Base-by-base conservation (phyloP, 2,797 vertebrate species). In the Tenualosa thibaudeaui region DNA sequence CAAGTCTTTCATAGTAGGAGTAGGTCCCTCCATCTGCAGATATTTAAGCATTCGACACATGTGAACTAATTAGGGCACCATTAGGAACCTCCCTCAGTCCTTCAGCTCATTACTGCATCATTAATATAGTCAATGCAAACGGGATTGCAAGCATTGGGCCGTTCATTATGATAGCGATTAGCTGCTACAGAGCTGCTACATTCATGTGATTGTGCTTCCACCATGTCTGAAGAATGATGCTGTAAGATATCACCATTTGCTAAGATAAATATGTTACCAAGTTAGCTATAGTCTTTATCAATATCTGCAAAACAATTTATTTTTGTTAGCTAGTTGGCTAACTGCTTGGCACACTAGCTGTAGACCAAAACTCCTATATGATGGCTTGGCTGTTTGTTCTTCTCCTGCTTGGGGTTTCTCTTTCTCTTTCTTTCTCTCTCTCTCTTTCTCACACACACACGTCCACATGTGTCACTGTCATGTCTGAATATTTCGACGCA, bases 161-260 rank as follows among this genome's bases (percentile, higher is more conserved):
- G 13, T 65, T 65, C 62, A 31, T 65, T 12, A 31, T 24, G 13
- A 9, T 2, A 13, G 2, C 8, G 62, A 26, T 65, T 31, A 65
- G 9, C 62, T 31, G 24, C 9, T 24, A 2, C 13, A 12, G 26
- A 12, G 9, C 62, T n/a, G 22, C 31, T 24, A 65, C 24, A 0
- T 0, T 31, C 15, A 40, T 12, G 24, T 65, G 62, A 26, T 24
- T 24, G 60, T 62, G 19, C 26, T 22, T 19, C 22, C 58, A 22
- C 58, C 6, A 22, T 51, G 58, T 22, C 58, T 60, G 58, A 22
- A 60, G 19, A 56, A 22, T 24, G 8, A 9, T 9, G 13, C 26
- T 9, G 12, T 17, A 68, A 8, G 4, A 68, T 37, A 15, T 10
- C 12, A 13, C 26, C 65, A 90, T 83, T 87, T 88, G 89, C 60